phyloP scores from a whole-genome alignment of 2,797 vertebrate genomes.

The Pithecia hirsuta region DNA sequence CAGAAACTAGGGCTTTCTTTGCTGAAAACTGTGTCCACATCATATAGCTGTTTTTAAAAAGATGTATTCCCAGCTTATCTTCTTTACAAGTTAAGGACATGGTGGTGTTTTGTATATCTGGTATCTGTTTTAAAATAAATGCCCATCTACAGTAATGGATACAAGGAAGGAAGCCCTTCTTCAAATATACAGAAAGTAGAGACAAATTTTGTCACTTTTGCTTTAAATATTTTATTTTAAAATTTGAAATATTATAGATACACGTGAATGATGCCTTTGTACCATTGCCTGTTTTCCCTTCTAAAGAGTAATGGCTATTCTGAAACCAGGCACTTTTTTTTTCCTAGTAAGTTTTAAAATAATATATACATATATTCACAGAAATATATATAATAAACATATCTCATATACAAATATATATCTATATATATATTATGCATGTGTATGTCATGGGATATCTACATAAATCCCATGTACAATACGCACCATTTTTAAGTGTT shows the following conservation, averaged over 20 bases:
- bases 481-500: background rate
- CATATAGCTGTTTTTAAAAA: background rate
- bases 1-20: background rate
- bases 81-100: background rate
- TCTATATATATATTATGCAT: background rate
- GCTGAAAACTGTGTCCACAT: constrained; percentile 26
- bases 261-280: background rate
- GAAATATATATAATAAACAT: background rate
- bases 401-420: background rate
- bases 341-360: background rate
- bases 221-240: constrained; percentile 38
- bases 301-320: background rate
- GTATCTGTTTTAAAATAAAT: constrained; percentile 26
- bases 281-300: background rate
- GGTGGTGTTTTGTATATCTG: constrained; percentile 12
- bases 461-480: background rate
- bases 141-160: background rate
- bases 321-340: background rate
- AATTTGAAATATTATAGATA: background rate
- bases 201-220: background rate
- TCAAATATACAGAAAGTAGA: background rate
- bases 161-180: background rate
- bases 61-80: background rate
- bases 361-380: background rate
- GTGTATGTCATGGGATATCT: background rate